These are phyloP conservation scores for Euphydryas editha DNA, from an alignment of 2,888 invertebrate genomes.

Conservation along the genomic window DNA sequence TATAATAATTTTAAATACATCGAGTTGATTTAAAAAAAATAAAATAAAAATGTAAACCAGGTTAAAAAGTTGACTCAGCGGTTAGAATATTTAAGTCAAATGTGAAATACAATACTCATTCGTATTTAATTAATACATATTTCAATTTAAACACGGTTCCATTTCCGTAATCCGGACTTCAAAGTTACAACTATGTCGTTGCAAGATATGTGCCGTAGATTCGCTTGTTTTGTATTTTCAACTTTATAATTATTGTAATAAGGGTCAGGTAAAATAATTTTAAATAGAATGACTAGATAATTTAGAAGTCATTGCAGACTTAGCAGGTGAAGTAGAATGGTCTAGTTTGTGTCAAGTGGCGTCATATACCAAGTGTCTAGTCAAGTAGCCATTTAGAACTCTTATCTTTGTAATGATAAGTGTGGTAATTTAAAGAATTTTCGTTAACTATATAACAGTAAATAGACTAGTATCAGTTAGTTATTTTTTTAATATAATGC, in stretches of 20 bases:
- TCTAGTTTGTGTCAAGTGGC: constrained; percentile 39
- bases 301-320: constrained; percentile 50
- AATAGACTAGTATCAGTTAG: no score
- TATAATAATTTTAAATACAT: no score
- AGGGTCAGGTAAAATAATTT: not conserved
- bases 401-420: not conserved
- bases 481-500: no score
- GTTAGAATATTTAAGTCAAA: not conserved
- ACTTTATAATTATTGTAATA: not conserved
- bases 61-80: not conserved
- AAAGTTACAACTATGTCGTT: not conserved
- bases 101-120: not conserved
- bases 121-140: not conserved
- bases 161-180: not conserved
- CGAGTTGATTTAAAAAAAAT: no score
- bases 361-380: constrained; percentile 13
- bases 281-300: not conserved
- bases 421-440: not conserved
- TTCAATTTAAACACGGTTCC: not conserved
- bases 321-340: constrained; percentile 58
- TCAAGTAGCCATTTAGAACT: not conserved
- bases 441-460: not conserved
- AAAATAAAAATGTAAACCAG: no score
- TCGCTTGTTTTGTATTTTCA: not conserved
- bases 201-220: not conserved